These are phyloP conservation scores for Camponotus vicinus DNA, from an alignment of 1,140 invertebrate genomes.

Conservation along the genomic window DNA sequence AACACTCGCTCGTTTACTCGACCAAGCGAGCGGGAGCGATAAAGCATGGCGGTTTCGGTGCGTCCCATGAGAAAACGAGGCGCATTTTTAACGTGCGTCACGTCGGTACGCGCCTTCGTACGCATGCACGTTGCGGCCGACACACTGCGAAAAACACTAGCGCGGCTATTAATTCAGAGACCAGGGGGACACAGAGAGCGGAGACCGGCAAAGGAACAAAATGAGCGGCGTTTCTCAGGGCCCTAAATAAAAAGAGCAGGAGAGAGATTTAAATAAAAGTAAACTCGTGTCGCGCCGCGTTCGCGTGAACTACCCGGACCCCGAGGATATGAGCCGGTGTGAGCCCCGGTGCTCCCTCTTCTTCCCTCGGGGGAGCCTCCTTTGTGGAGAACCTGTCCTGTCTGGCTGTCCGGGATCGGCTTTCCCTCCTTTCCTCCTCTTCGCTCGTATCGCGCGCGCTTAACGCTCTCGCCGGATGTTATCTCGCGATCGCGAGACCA, in stretches of 20 bases:
- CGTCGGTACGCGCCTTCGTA: slow-evolving; percentile 59
- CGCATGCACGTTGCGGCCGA: slow-evolving; percentile 55
- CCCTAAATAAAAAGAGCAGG: slow-evolving; percentile 84
- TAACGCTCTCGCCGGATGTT: slow-evolving; percentile 68
- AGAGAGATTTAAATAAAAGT: slow-evolving; percentile 86
- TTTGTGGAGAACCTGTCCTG: slow-evolving; percentile 54
- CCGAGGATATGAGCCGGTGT: slow-evolving; percentile 42
- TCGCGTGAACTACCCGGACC: slow-evolving; percentile 60
- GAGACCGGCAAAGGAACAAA: slow-evolving; percentile 82
- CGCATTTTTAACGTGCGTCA: slow-evolving; percentile 69
- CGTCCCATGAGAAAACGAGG: slow-evolving; percentile 69
- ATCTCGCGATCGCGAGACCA: slow-evolving; percentile 67
- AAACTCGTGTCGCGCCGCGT: slow-evolving; percentile 83
- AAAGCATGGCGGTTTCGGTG: slow-evolving; percentile 64
- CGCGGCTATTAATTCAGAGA: slow-evolving; percentile 83
- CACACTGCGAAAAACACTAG: slow-evolving; percentile 79
- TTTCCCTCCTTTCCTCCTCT: slow-evolving; percentile 56
- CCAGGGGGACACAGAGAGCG: slow-evolving; percentile 82
- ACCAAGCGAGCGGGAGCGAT: slow-evolving; percentile 37
- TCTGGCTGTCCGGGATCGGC: slow-evolving; percentile 43
- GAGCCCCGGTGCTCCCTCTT: slow-evolving; percentile 26
- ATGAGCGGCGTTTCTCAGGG: slow-evolving; percentile 80
- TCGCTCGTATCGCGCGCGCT: slow-evolving; percentile 66
- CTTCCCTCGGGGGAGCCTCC: slow-evolving; percentile 33
- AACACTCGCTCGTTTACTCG: not conserved